A percentile compares a stretch with the other conserved stretches of the same genome.
phyloP scores from a whole-genome alignment of 2,888 invertebrate genomes.

The Nipponacmea schrenckii region DNA sequence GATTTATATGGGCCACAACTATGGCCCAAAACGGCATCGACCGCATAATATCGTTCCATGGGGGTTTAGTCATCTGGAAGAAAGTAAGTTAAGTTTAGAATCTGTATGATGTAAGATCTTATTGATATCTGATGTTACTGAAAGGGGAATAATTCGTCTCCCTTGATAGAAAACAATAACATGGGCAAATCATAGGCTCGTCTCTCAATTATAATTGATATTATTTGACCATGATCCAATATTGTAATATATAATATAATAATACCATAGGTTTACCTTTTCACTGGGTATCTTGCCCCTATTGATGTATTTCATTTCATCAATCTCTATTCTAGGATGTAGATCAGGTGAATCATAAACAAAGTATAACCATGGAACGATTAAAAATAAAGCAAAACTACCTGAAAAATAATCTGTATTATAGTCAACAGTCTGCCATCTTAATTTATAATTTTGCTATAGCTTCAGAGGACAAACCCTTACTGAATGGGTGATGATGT shows the following conservation, averaged over 20 bases:
- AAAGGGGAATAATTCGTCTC: too few species aligned
- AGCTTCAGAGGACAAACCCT: too few species aligned
- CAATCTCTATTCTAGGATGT: constrained; percentile 7
- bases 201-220: too few species aligned
- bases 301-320: constrained; percentile 10
- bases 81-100: background rate
- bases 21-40: constrained; percentile 66
- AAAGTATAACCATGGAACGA: constrained; percentile 11
- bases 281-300: background rate
- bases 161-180: too few species aligned
- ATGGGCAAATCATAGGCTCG: too few species aligned
- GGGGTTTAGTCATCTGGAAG: constrained; percentile 37
- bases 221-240: too few species aligned
- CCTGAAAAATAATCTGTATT: background rate
- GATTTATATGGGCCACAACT: constrained; percentile 61
- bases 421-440: background rate
- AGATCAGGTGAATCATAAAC: constrained; percentile 11
- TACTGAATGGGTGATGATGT: too few species aligned
- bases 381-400: constrained; percentile 9
- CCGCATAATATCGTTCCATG: constrained; percentile 61
- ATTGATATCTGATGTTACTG: too few species aligned
- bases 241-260: too few species aligned
- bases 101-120: too few species aligned
- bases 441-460: too few species aligned
- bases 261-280: too few species aligned